phyloP scores from a whole-genome alignment of 2,888 invertebrate genomes.

The Vanessa cardui region DNA sequence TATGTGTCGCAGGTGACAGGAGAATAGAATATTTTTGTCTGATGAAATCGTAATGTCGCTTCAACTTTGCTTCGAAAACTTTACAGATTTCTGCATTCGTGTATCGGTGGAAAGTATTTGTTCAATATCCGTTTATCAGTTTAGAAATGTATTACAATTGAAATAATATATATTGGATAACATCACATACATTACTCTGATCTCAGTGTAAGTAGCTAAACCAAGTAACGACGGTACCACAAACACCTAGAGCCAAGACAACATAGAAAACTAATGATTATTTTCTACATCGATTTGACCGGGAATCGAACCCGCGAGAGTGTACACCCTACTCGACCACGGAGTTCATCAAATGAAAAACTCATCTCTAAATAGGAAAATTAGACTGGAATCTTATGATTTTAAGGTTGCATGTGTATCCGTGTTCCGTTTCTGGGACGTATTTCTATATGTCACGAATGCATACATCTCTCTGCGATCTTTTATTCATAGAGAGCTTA shows the following conservation, averaged over 20 bases:
- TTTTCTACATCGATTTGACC: too few species aligned
- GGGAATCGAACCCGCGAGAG: too few species aligned
- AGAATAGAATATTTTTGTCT: conserved; percentile 47
- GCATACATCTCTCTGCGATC: conserved; percentile 33
- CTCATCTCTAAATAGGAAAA: background rate
- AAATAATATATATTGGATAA: too few species aligned
- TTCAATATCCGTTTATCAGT: background rate
- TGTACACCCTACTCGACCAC: too few species aligned
- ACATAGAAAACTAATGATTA: too few species aligned
- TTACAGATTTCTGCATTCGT: conserved; percentile 2
- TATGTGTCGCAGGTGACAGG: conserved; percentile 61
- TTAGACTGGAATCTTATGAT: background rate
- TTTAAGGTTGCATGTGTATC: background rate
- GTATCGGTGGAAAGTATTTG: background rate
- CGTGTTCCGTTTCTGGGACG: conserved; percentile 2
- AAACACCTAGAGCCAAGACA: too few species aligned
- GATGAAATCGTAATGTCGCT: conserved; percentile 39
- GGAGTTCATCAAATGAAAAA: too few species aligned
- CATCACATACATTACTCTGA: too few species aligned
- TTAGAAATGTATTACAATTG: background rate
- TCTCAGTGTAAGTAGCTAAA: too few species aligned
- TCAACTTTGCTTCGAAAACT: conserved; percentile 6
- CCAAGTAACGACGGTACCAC: too few species aligned
- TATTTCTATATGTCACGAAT: conserved; percentile 27
- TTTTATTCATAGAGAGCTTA: conserved; percentile 44